Evolutionary conservation across 2,888 invertebrate genomes (phyloP).

Genomic region (Coleophora deauratella): DNA sequence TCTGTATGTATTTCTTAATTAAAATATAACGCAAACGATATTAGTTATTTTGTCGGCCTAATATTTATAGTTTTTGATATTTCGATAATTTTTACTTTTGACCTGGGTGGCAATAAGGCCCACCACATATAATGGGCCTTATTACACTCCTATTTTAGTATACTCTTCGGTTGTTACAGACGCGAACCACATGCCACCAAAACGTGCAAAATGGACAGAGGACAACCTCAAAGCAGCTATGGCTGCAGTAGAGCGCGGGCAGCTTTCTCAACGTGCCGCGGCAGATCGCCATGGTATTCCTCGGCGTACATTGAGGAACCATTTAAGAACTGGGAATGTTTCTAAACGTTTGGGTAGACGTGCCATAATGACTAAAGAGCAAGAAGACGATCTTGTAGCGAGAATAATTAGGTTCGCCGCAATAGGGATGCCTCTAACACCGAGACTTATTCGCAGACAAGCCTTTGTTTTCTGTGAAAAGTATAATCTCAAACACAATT

Average conservation of each 20-base stretch:
- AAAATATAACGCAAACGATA: no score
- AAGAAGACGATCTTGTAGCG: slow-evolving; percentile 7
- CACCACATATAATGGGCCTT: no score
- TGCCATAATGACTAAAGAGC: not conserved
- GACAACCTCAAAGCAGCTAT: not conserved
- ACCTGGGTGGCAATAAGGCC: no score
- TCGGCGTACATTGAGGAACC: not conserved
- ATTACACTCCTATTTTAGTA: no score
- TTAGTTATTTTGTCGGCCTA: no score
- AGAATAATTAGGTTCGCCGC: slow-evolving; percentile 4
- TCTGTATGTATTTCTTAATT: no score
- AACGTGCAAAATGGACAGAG: no score
- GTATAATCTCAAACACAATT: slow-evolving; percentile 3
- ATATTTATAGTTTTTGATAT: no score
- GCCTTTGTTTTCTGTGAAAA: slow-evolving; percentile 9
- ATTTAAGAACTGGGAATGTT: not conserved
- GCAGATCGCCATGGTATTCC: not conserved
- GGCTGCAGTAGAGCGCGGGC: not conserved
- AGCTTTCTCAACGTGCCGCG: not conserved
- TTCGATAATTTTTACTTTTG: no score
- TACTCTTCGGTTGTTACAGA: no score
- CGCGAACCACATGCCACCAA: no score
- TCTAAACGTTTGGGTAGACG: not conserved
- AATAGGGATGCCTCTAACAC: slow-evolving; percentile 5
- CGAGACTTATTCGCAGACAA: slow-evolving; percentile 4